Evolutionary conservation across 2,113 vertebrate species (phyloP), one percentile per base, ranked within the genome.

Genomic region (Ammospiza nelsoni): DNA sequence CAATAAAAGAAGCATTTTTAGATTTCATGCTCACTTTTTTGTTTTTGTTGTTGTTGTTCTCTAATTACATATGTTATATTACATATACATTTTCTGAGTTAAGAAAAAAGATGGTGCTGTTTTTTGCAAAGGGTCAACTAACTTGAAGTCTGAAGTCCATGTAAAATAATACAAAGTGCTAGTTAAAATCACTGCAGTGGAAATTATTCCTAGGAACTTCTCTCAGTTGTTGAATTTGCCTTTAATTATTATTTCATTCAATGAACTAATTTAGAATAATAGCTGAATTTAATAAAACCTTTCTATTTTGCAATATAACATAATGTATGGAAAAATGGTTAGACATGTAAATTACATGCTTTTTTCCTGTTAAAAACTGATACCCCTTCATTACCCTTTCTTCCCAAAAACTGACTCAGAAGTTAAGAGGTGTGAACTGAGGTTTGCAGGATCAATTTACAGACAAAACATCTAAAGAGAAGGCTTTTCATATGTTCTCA

Each of bases 351-450:
- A 95, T 90, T 95, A 63, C 24, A 12, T 76, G 29, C 57, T 89
- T 52, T 87, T 29, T 89, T 91, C 48, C 61, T 78, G 5, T 87
- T 82, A 87, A 92, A 84, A 91, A 43, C 28, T 33, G 58, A 83
- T 93, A 95, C 46, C 23, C 54, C 20, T 87, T 95, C 71, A 78
- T 94, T 92, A 91, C 29, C 20, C 14, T 94, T 93, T 90, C 85
- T 72, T 90, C 69, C 57, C n/a, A 7, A 90, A 94, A 95, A 73
- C 37, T 79, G 49, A 63, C 62, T 91, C 62, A 73, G 71, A 89
- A 85, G 41, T 74, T 67, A 41, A 86, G 59, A 68, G 46, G 24
- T 83, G 28, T 4, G 8, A 88, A 51, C 75, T 85, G 46, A 83
- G 6, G 3, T 79, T 89, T 76, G 31, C 44, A 83, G 31, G 55